These are phyloP conservation scores for Perizoma affinitatum DNA, from an alignment of 2,888 invertebrate genomes.

Conservation along the genomic window DNA sequence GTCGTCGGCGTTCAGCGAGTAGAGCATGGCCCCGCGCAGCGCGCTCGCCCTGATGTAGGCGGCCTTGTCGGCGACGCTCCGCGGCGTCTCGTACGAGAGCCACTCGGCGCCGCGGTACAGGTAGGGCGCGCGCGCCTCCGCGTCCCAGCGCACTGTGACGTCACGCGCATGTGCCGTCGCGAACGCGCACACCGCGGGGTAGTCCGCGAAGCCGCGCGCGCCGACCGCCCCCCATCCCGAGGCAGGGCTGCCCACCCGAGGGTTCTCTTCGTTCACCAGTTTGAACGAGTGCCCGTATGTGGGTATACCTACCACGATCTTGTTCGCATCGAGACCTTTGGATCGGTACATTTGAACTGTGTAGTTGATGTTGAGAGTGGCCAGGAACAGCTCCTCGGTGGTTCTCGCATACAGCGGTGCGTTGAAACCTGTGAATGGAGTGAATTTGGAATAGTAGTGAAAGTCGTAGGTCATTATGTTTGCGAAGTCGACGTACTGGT, in stretches of 20 bases:
- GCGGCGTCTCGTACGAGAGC: conserved; percentile 91
- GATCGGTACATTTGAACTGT: conserved; percentile 90
- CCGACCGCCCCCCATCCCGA: conserved; percentile 88
- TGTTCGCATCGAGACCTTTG: conserved; percentile 89
- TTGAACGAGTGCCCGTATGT: conserved; percentile 93
- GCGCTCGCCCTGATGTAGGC: conserved; percentile 85
- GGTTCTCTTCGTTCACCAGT: conserved; percentile 87
- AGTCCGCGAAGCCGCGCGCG: conserved; percentile 88
- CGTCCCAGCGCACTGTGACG: conserved; percentile 14
- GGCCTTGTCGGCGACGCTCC: conserved; percentile 89
- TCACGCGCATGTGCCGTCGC: conserved; percentile 87
- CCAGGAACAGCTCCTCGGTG: conserved; percentile 86
- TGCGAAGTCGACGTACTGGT: conserved; percentile 92
- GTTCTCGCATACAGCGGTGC: conserved; percentile 88
- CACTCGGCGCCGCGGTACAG: conserved; percentile 88
- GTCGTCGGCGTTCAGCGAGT: conserved; percentile 92
- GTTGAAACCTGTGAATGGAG: conserved; percentile 94
- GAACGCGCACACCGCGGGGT: conserved; percentile 88
- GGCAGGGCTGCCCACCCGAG: conserved; percentile 88
- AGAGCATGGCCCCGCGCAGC: conserved; percentile 93
- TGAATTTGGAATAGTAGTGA: conserved; percentile 89
- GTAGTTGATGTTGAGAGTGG: conserved; percentile 91
- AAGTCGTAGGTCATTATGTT: conserved; percentile 97
- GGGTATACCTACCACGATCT: conserved; percentile 93
- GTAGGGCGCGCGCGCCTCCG: conserved; percentile 87